Evolutionary conservation across 2,888 invertebrate genomes (phyloP).

Genomic region (Nymphalis polychloros): DNA sequence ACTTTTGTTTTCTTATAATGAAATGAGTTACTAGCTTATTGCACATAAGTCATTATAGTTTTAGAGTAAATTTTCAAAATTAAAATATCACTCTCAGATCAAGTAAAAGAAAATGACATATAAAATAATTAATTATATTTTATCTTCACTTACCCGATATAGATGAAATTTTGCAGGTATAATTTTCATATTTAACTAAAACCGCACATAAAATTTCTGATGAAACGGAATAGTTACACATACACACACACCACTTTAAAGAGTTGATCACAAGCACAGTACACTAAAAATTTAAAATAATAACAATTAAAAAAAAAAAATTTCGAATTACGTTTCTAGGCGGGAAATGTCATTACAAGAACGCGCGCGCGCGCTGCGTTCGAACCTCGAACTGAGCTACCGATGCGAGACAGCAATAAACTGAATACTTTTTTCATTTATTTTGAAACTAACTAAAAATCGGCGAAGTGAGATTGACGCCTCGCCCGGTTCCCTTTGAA

Average conservation of each 20-base stretch:
- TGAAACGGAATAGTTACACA: background rate
- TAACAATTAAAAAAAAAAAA: conserved; percentile 11
- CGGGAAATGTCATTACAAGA: conserved; percentile 43
- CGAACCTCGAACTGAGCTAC: conserved; percentile 73
- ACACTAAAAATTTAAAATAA: conserved; percentile 6
- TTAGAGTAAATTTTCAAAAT: no score
- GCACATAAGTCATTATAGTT: no score
- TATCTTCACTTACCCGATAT: background rate
- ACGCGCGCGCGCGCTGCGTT: conserved; percentile 71
- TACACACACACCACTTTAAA: conserved; percentile 18
- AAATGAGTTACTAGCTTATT: no score
- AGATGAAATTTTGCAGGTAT: background rate
- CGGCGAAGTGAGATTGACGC: conserved; percentile 61
- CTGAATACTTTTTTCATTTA: conserved; percentile 59
- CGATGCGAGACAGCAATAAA: conserved; percentile 65
- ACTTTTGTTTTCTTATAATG: no score
- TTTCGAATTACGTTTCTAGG: conserved; percentile 21
- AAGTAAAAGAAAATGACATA: background rate
- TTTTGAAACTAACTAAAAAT: conserved; percentile 72
- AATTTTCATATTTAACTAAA: background rate
- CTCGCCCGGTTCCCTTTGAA: conserved; percentile 65
- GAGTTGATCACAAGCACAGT: conserved; percentile 17
- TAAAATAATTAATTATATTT: background rate
- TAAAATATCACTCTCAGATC: no score
- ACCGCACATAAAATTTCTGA: background rate